Base-by-base conservation (phyloP, 1,140 invertebrate genomes). In the Heliconius eleuchia region DNA sequence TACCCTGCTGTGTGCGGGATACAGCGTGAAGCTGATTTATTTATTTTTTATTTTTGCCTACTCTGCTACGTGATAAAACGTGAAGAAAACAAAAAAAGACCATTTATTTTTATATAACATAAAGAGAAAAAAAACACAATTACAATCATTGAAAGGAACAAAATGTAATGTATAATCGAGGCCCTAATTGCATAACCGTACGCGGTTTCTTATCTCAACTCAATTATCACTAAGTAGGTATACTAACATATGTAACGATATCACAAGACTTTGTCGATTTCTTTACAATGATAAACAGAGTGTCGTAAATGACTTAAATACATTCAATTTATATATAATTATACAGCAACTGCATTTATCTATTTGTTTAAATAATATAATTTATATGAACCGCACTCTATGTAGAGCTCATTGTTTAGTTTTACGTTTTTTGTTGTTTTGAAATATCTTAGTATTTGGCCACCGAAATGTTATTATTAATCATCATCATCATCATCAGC, bases 121-220 rank as follows among this genome's bases (percentile, higher is more conserved):
- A 4, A 0, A 52, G 1, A 11, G 1, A 19, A 7, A 52, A 18
- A 23, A 57, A 57, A 1, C 30, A 66, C 57, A 27, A 66, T 16
- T 13, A 27, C 3, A 11, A 9, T 1, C n/a, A 3, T 11, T 60
- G 9, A 0, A 27, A 60, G 9, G 8, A 11, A 60, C 34, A 34
- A 27, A 60, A 60, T 16, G n/a, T 27, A 1, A 23, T 30, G 11
- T 66, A 66, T 30, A 27, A 66, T 66, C 73, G 39, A 76, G 73
- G 78, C 57, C 57, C 76, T 80, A 83, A 80, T 83, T 83, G 74
- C 82, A 83, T 83, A 83, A 83, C 77, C 71, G 73, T 79, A 83
- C 19, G 60, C 50, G 73, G 34, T 76, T 78, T 60, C 71, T 79
- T 79, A 79, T 82, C 79, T 30, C 46, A 71, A 70, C 78, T 76